Base-by-base conservation (phyloP, 2,888 invertebrate genomes). In the Agrotis puta region DNA sequence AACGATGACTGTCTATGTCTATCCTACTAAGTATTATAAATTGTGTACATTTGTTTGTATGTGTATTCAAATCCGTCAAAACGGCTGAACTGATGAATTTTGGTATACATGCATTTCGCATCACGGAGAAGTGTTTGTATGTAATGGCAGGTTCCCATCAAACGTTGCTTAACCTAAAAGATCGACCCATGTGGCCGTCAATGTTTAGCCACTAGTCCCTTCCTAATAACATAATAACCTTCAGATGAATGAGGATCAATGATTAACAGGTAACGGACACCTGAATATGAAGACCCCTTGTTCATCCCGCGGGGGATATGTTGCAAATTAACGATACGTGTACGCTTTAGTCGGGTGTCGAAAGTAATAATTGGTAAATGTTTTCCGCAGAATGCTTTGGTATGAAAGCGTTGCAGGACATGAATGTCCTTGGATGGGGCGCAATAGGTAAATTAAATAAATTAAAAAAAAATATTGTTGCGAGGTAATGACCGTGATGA, bases 221-320 rank as follows among this genome's bases (percentile, higher is more conserved):
- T 33, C n/a, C 33, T 33, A n/a, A 56, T 33, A 27, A n/a, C 9
- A 54, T 13, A 54, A 63, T 63, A 68, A 61, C 67, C 61, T 56
- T 57, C 64, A 53, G 59, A n/a, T n/a, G 47, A 59, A 48, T 54
- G 61, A 51, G 64, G 73, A 79, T 65, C 56, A 64, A 59, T 66
- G 64, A 61, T 70, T 43, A 70, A 70, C 50, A 3, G 48, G 63
- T 51, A 64, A 64, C 51, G 16, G 53, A 78, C 77, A 78, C 78
- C 79, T 78, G 56, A 59, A 59, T 58, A 62, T 24, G 13, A 48
- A 59, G 57, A 74, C 67, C 64, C 66, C 20, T 50, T n/a, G 45
- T 50, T 39, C 56, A 51, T 18, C 58, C 78, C 78, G 47, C 50
- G 48, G 69, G 58, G 13, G 33, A 62, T 13, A 22, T 64, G 54